Evolutionary conservation across 2,888 invertebrate species (phyloP).

Genomic region (Melanotus villosus): DNA sequence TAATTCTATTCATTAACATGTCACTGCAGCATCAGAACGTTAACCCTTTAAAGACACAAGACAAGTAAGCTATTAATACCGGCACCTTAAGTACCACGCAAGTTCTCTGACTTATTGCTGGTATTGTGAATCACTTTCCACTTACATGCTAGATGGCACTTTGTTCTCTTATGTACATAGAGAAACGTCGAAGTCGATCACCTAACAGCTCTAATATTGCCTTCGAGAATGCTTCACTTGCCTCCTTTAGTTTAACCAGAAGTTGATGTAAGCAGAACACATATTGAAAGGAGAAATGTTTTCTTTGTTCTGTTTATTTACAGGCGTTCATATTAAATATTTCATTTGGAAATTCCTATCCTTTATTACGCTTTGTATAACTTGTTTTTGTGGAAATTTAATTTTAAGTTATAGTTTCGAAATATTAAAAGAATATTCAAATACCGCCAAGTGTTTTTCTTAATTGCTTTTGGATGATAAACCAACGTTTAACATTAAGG

Average conservation of each 20-base stretch:
- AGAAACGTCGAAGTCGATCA: constrained; percentile 1
- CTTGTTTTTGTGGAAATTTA: no score
- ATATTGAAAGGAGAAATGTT: no score
- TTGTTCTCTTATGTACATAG: not conserved
- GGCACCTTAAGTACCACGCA: not conserved
- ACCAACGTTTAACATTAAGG: no score
- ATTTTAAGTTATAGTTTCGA: no score
- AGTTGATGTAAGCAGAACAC: no score
- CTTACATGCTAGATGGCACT: not conserved
- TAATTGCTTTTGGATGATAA: no score
- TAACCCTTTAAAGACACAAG: not conserved
- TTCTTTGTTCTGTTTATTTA: no score
- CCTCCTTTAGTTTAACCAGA: not conserved
- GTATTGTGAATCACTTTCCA: not conserved
- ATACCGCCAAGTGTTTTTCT: no score
- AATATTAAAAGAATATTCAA: no score
- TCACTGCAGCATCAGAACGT: not conserved
- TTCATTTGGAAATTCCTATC: no score
- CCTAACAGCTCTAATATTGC: not conserved
- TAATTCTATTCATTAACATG: constrained; percentile 1
- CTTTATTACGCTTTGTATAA: no score
- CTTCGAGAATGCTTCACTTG: not conserved
- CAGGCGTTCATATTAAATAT: no score
- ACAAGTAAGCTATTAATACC: constrained; percentile 4
- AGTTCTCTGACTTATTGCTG: constrained; percentile 28